Evolutionary conservation across 1,140 invertebrate species (phyloP).

Genomic region (Drosophila ogumai): DNA sequence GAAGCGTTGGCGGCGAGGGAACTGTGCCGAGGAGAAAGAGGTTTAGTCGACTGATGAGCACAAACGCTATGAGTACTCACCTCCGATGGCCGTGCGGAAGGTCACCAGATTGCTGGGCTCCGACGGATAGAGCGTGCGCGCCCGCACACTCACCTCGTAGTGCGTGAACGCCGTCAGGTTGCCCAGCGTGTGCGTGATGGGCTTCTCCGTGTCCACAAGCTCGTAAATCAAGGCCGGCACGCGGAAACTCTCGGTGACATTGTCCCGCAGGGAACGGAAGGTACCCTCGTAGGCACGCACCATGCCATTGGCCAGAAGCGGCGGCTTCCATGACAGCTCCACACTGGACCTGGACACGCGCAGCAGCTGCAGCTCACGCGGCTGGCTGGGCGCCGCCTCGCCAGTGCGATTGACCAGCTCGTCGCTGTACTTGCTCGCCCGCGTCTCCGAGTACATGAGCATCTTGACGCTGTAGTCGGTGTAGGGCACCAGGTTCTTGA

Average conservation of each 20-base stretch:
- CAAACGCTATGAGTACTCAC: slow-evolving; percentile 11
- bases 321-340: slow-evolving; percentile 58
- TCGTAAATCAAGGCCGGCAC: slow-evolving; percentile 45
- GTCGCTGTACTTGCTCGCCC: slow-evolving; percentile 71
- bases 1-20: slow-evolving; percentile 42
- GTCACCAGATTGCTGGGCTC: slow-evolving; percentile 59
- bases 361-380: slow-evolving; percentile 41
- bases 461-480: slow-evolving; percentile 70
- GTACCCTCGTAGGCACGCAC: slow-evolving; percentile 61
- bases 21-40: slow-evolving; percentile 22
- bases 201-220: slow-evolving; percentile 60
- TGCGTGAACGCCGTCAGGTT: slow-evolving; percentile 62
- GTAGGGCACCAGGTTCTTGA: slow-evolving; percentile 62
- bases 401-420: slow-evolving; percentile 57
- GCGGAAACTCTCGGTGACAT: slow-evolving; percentile 40
- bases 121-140: slow-evolving; percentile 54
- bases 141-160: slow-evolving; percentile 58
- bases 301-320: slow-evolving; percentile 58
- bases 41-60: neutral
- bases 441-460: slow-evolving; percentile 65
- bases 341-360: slow-evolving; percentile 48
- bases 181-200: slow-evolving; percentile 37
- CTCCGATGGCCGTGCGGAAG: slow-evolving; percentile 65
- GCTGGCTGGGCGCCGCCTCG: slow-evolving; percentile 64
- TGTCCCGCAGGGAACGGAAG: slow-evolving; percentile 28